phyloP scores from a whole-genome alignment of 2,888 invertebrate genomes.

The Drosophila siamana region DNA sequence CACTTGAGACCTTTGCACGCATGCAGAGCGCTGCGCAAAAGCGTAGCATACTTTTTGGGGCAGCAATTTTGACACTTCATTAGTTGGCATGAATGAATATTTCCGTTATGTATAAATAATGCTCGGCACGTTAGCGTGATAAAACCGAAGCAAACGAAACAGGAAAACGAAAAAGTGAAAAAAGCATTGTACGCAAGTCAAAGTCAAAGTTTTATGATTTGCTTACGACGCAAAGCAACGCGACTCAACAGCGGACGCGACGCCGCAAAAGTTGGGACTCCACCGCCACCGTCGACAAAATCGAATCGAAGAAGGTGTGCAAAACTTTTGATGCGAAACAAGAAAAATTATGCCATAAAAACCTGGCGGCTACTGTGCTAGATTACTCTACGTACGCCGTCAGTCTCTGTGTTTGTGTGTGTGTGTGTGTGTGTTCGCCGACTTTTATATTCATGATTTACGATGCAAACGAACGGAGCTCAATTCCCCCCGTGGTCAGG shows the following conservation, averaged over 20 bases:
- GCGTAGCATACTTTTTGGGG: constrained; percentile 63
- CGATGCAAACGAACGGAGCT: constrained; percentile 48
- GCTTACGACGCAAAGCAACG: constrained; percentile 33
- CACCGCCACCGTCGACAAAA: constrained; percentile 4
- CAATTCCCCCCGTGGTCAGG: constrained; percentile 61
- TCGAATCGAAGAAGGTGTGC: constrained; percentile 33
- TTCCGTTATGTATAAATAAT: constrained; percentile 68
- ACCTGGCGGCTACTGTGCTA: constrained; percentile 36
- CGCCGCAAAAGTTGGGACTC: constrained; percentile 19
- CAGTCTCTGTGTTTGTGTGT: neutral
- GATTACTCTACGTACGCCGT: constrained; percentile 10
- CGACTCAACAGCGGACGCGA: neutral
- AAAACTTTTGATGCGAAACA: constrained; percentile 45
- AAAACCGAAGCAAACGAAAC: constrained; percentile 13
- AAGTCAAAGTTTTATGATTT: constrained; percentile 53
- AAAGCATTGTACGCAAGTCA: constrained; percentile 34
- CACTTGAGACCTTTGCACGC: constrained; percentile 1
- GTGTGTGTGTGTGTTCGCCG: constrained; percentile 9
- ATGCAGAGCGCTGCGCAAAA: constrained; percentile 31
- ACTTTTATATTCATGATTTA: constrained; percentile 75
- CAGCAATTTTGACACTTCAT: constrained; percentile 75
- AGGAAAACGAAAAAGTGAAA: neutral
- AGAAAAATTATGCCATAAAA: constrained; percentile 70
- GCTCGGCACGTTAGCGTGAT: constrained; percentile 37
- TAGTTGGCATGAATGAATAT: constrained; percentile 70